Conservation (phyloP, 2,113 vertebrate species). For the Anthoscopus minutus region DNA sequence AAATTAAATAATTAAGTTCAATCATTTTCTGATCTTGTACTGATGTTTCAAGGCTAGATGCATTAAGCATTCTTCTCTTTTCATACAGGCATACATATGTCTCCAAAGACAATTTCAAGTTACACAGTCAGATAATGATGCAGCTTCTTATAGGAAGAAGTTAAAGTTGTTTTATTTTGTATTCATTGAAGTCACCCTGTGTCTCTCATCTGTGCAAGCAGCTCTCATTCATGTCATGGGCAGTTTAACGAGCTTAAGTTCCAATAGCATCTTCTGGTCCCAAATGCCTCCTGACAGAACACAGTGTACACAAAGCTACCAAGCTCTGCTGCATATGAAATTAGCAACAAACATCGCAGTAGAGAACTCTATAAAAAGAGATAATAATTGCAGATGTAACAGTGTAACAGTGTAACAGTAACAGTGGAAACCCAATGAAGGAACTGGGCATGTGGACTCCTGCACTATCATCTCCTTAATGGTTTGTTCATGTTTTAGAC, state of each 20-base stretch:
- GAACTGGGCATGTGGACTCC: background rate
- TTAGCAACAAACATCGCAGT: background rate
- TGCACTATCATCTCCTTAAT: background rate
- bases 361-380: background rate
- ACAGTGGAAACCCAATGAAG: background rate
- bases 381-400: background rate
- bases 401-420: too few relatives aligned
- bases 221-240: background rate
- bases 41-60: background rate
- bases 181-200: background rate
- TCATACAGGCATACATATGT: background rate
- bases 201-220: background rate
- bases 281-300: background rate
- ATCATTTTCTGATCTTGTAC: background rate
- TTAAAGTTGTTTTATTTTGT: background rate
- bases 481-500: background rate
- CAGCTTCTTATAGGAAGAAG: background rate
- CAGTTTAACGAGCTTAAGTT: background rate
- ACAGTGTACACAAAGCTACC: background rate
- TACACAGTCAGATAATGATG: background rate
- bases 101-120: slow-evolving; percentile 3
- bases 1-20: background rate
- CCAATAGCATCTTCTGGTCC: background rate
- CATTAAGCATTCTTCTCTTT: background rate
- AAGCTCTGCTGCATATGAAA: background rate